These are phyloP conservation scores for Tetranychus cinnabarinus DNA, from an alignment of 1,140 invertebrate genomes.

Conservation along the genomic window DNA sequence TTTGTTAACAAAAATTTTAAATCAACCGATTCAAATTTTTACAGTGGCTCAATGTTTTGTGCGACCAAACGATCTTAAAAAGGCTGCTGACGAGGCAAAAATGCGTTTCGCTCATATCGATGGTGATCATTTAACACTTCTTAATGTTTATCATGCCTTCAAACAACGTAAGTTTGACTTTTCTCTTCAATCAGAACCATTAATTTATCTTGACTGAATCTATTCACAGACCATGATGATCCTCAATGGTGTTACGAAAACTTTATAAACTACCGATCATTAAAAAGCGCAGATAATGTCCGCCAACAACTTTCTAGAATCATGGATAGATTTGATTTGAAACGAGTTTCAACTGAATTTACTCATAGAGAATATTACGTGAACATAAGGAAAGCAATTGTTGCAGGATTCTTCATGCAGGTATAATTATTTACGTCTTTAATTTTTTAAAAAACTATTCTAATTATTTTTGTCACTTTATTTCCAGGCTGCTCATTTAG, in stretches of 20 bases:
- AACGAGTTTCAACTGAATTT: slow-evolving; percentile 89
- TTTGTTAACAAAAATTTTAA: slow-evolving; percentile 3
- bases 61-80: slow-evolving; percentile 92
- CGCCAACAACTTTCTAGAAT: slow-evolving; percentile 54
- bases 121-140: slow-evolving; percentile 84
- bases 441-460: not conserved
- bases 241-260: slow-evolving; percentile 98
- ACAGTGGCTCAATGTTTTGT: slow-evolving; percentile 98
- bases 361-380: slow-evolving; percentile 95
- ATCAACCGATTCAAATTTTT: slow-evolving; percentile 12
- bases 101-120: slow-evolving; percentile 98
- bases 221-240: slow-evolving; percentile 41
- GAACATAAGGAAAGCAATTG: slow-evolving; percentile 91
- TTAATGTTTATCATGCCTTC: slow-evolving; percentile 93
- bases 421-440: slow-evolving; percentile 25
- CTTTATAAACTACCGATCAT: slow-evolving; percentile 91
- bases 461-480: not conserved
- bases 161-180: slow-evolving; percentile 73
- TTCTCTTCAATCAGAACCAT: not conserved
- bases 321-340: slow-evolving; percentile 79
- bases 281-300: slow-evolving; percentile 78
- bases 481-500: slow-evolving; percentile 66
- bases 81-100: slow-evolving; percentile 95
- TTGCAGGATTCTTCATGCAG: slow-evolving; percentile 99
- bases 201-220: not conserved